Conservation (phyloP, 2,888 invertebrate species). For the Griposia aprilina region DNA sequence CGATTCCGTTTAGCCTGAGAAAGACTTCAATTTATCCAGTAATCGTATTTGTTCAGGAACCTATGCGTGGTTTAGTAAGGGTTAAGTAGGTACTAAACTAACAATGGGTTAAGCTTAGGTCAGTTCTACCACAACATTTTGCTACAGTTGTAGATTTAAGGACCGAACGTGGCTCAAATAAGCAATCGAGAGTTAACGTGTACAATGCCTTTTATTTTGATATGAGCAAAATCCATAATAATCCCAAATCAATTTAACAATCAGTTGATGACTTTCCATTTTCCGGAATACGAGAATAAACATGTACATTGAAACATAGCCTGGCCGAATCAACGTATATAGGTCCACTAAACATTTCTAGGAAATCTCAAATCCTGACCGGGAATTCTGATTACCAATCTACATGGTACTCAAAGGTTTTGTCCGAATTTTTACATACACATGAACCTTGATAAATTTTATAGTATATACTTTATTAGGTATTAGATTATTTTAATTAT, state of each 20-base stretch:
- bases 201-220: neutral
- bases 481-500: no score
- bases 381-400: neutral
- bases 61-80: constrained; percentile 13
- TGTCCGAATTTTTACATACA: no score
- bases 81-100: constrained; percentile 23
- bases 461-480: no score
- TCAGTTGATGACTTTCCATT: neutral
- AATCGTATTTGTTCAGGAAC: constrained; percentile 39
- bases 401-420: no score
- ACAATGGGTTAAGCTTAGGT: constrained; percentile 2
- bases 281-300: neutral
- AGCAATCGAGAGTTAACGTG: neutral
- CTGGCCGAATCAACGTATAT: neutral
- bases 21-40: constrained; percentile 26
- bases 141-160: neutral
- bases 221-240: neutral
- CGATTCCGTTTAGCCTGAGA: constrained; percentile 5
- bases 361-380: neutral
- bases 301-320: neutral
- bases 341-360: neutral
- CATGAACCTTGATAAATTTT: no score
- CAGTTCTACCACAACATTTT: neutral
- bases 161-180: neutral
- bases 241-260: neutral